Conservation (phyloP, 2,797 vertebrate species). For the Ceryle rudis region DNA sequence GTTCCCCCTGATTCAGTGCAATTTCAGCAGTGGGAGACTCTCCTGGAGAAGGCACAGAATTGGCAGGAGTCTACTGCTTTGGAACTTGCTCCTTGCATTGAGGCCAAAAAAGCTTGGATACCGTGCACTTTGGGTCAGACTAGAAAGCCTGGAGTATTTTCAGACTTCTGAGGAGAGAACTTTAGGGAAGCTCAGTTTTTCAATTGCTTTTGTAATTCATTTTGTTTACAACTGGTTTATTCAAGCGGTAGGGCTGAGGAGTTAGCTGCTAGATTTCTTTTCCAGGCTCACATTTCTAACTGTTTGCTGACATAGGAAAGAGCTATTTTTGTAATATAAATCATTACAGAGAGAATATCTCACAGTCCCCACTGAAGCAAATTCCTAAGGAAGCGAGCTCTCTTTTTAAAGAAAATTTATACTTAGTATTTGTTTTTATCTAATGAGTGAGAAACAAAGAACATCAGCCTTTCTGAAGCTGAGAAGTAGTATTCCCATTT, state of each 20-base stretch:
- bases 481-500: neutral
- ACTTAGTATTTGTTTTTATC: neutral
- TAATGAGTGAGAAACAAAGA: neutral
- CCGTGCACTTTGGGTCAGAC: neutral
- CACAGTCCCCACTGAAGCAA: neutral
- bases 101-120: neutral
- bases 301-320: neutral
- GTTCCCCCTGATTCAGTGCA: fast-evolving
- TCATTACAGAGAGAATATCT: constrained; percentile 24
- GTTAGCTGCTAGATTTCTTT: constrained; percentile 13
- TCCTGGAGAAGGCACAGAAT: fast-evolving
- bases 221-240: neutral
- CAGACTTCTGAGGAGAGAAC: constrained; percentile 6
- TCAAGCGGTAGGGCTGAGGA: neutral
- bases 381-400: neutral
- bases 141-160: neutral
- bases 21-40: neutral
- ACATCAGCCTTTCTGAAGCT: neutral
- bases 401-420: constrained; percentile 9
- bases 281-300: constrained; percentile 25
- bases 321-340: constrained; percentile 52
- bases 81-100: neutral
- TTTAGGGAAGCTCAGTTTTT: neutral
- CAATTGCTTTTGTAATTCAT: neutral
- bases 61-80: neutral